A percentile compares a stretch with the other conserved stretches of the same genome.
Conservation (phyloP, 2,888 invertebrate genomes). For the Spisula subtruncata region DNA sequence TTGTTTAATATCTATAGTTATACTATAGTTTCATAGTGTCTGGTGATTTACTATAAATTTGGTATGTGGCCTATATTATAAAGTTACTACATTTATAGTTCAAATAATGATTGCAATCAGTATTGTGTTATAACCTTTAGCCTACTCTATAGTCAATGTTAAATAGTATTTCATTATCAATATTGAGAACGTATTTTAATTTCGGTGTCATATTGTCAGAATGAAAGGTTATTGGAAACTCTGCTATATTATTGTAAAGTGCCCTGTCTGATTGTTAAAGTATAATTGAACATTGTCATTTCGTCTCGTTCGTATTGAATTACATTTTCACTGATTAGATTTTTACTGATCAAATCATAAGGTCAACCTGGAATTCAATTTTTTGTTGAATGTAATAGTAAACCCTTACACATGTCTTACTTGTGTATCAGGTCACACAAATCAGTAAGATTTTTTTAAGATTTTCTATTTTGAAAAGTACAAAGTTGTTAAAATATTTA, state of each 20-base stretch:
- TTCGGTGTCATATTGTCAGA: slow-evolving; percentile 1
- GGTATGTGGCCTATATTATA: too few species aligned
- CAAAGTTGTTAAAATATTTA: slow-evolving; percentile 6
- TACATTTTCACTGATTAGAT: slow-evolving; percentile 19
- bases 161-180: not conserved
- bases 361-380: not conserved
- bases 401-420: too few species aligned
- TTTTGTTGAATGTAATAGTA: not conserved
- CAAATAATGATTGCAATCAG: too few species aligned
- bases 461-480: not conserved
- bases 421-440: not conserved
- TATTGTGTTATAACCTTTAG: not conserved
- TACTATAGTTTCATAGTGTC: too few species aligned
- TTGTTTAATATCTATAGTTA: too few species aligned
- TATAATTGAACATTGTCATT: slow-evolving; percentile 10
- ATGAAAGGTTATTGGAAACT: not conserved
- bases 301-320: not conserved
- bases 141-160: not conserved
- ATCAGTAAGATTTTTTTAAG: not conserved
- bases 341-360: not conserved
- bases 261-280: not conserved
- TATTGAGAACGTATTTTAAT: not conserved
- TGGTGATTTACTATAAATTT: too few species aligned
- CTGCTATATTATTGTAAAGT: not conserved
- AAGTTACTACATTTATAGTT: too few species aligned